Evolutionary conservation across 2,113 vertebrate species (phyloP).

Genomic region (Castor canadensis): DNA sequence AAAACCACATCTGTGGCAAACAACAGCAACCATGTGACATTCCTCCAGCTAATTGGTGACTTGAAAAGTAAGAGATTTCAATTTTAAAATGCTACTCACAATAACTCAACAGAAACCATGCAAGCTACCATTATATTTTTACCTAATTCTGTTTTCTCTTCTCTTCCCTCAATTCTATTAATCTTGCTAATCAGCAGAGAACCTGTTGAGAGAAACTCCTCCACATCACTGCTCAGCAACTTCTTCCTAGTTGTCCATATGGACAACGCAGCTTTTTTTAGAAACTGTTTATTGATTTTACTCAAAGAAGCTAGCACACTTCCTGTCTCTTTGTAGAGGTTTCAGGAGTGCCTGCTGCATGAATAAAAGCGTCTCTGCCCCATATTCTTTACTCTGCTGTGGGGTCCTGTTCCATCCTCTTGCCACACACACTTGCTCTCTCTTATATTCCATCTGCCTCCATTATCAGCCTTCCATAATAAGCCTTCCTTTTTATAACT

Average conservation of each 20-base stretch:
- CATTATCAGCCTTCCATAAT: background rate
- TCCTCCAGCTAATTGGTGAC: conserved; percentile 97
- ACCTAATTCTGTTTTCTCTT: background rate
- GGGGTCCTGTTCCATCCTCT: background rate
- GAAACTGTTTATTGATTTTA: background rate
- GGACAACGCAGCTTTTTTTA: background rate
- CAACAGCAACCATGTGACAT: conserved; percentile 95
- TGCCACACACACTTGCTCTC: background rate
- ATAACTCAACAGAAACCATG: background rate
- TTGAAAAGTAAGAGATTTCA: conserved; percentile 76
- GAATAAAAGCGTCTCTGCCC: background rate
- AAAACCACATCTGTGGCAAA: conserved; percentile 99
- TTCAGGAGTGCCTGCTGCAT: background rate
- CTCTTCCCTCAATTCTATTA: background rate
- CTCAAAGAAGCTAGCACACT: background rate
- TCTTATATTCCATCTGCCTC: background rate
- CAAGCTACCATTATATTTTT: background rate
- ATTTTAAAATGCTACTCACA: conserved; percentile 9
- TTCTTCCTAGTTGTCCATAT: background rate
- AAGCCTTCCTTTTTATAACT: too few relatives aligned
- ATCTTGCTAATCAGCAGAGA: background rate
- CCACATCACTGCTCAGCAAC: background rate
- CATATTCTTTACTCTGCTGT: background rate
- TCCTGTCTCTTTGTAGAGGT: background rate
- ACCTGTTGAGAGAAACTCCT: background rate